Base-by-base conservation (phyloP, 2,113 vertebrate genomes). In the Castor canadensis region DNA sequence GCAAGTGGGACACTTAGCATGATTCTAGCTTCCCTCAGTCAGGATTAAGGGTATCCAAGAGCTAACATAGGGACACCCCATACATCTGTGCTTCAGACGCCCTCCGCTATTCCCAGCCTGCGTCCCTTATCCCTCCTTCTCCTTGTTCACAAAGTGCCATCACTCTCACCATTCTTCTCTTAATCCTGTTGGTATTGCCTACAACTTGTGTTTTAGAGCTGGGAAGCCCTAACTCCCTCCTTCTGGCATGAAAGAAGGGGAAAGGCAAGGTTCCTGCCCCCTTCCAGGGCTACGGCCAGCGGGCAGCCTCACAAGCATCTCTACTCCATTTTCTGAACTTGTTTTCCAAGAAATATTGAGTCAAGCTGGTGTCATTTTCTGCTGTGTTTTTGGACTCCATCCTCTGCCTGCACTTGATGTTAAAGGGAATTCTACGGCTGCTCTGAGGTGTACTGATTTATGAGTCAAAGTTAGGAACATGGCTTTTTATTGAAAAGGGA, bases 281-380 rank as follows among this genome's bases (percentile, higher is more conserved):
- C n/a, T 75, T 83, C 56, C 43, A 84, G 75, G 32, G 47, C 9
- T 87, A 3, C 32, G 82, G 62, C 24, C 49, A 54, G 60, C 43
- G 79, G 56, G 90, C 24, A 52, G 11, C 5, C 43, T 38, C 15
- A 26, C 9, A 17, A n/a, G 38, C 13, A 62, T 69, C 56, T 76
- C 19, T n/a, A 35, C 19, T 86, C 49, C 7, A 52, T 62, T 79
- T 56, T 86, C 76, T 71, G n/a, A 92, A 66, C 4, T 89, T 1
- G 7, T 45, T 89, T 84, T 76, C 38, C 69, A 83, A n/a, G 56
- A 81, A 75, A 87, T 64, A 87, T 22, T 19, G 62, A 58, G 9
- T 16, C 80, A 87, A 69, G n/a, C 26, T 62, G 32, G 90, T 45
- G 52, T 71, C 82, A 89, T 73, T 95, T 93, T 84, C 54, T 87